Base-by-base conservation (phyloP, 2,888 invertebrate genomes). In the Imbricaverruca yamaguchii region DNA sequence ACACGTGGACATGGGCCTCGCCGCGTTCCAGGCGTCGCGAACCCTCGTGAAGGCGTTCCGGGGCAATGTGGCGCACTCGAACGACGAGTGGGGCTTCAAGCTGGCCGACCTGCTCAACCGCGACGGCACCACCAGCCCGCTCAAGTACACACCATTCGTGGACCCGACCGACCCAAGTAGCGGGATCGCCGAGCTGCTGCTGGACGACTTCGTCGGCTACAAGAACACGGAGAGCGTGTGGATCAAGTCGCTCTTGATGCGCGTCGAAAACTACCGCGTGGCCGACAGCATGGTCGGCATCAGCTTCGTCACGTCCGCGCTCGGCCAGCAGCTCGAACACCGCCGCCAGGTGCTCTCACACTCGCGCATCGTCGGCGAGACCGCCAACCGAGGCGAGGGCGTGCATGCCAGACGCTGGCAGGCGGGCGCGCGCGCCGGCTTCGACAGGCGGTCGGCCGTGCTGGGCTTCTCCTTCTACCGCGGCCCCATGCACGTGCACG, bases 331-430 rank as follows among this genome's bases (percentile, higher is more conserved):
- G 23, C 12, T 39, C 4, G 15, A 59, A 2, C 7, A 59, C 11
- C 59, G 15, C 59, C 59, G 59, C 1, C 12, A 59, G 7, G 15
- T 21, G n/a, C 55, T 78, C 12, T 12, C n/a, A 0, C n/a, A n/a
- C 78, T 78, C 78, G 23, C 78, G 55, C n/a, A n/a, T 78, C 10
- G 78, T 78, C 56, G 78, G 78, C 10, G 78, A 78, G 6, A 78
- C 78, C 3, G 56, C 9, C 56, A 78, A 78, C 23, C 56, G 3
- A 6, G 78, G 78, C 10, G 56, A 78, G n/a, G 53, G 53, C 1
- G 53, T 6, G 7, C 21, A 53, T 1, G 0, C 9, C 3, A n/a
- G 21, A 7, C 6, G 15, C 10, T 56, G 21, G 1, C 3, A 8
- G 15, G 15, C 8, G 1, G n/a, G 56, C 9, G n/a, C 18, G 56